Base-by-base conservation (phyloP, 2,797 vertebrate genomes). In the Pseudochirops cupreus region DNA sequence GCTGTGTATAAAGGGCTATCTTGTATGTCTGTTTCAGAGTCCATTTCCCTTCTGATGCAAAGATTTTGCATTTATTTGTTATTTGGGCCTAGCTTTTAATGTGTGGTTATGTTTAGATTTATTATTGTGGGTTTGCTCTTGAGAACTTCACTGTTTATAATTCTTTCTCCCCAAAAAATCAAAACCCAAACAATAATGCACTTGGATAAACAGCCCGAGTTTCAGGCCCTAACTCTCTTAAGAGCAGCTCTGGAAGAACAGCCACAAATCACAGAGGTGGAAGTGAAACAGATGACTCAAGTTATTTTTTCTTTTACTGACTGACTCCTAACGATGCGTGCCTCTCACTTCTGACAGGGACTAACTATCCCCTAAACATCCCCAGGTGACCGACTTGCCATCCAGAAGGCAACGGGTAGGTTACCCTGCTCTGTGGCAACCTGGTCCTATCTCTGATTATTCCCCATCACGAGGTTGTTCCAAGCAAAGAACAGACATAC, bases 111-210 rank as follows among this genome's bases (percentile, higher is more conserved):
- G 96, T 97, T 97, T 96, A 96, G 95, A 92, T 92, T 97, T 95
- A 91, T 95, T 94, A 94, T 1, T 94, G 62, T 52, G 96, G 21
- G 52, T 89, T 21, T 96, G 90, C 93, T 94, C 97, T 95, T 92
- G 95, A 97, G 97, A 97, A 94, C 56, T 82, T 94, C 97, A 95
- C 94, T 92, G 93, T 94, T 94, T 96, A 91, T 1, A 97, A 87
- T 89, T 55, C 97, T 96, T 97, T 97, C 62, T 94, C 87, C 58
- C 91, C 95, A 91, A 93, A 96, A 98, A 96, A 92, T 94, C 92
- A 96, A 55, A 93, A 92, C 95, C 97, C 97, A 97, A 98, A 97
- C 97, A 97, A 96, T 58, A 94, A 50, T 90, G 91, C 92, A 95
- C 91, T 94, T 95, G 93, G 31, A 96, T 97, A 97, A 97, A 98